Evolutionary conservation across 1,140 invertebrate genomes (phyloP).

Genomic region (Ridgeia piscesae): DNA sequence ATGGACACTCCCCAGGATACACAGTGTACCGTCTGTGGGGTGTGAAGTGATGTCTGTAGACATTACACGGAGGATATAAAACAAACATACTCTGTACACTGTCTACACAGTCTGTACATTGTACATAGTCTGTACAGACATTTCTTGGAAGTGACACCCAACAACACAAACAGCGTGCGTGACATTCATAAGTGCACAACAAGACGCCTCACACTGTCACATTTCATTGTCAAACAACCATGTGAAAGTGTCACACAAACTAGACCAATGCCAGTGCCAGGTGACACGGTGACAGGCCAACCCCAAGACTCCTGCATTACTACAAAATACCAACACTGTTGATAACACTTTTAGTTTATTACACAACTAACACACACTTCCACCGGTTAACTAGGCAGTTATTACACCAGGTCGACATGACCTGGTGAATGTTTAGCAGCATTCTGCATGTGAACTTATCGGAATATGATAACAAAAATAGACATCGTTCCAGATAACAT

Average conservation of each 20-base stretch:
- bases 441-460: neutral
- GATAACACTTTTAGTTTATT: neutral
- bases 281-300: neutral
- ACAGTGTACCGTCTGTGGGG: too few species aligned
- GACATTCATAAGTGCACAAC: neutral
- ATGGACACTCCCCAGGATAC: too few species aligned
- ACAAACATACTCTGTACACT: neutral
- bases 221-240: neutral
- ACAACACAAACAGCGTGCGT: neutral
- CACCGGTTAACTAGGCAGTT: neutral
- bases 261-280: neutral
- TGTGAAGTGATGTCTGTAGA: too few species aligned
- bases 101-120: too few species aligned
- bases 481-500: neutral
- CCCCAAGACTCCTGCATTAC: neutral
- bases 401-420: neutral
- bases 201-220: neutral
- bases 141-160: neutral
- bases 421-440: neutral
- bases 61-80: neutral
- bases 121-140: neutral
- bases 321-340: neutral
- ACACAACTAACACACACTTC: neutral
- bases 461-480: neutral
- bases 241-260: neutral